Base-by-base conservation (phyloP, 2,113 vertebrate genomes). In the Puntigrus tetrazona region DNA sequence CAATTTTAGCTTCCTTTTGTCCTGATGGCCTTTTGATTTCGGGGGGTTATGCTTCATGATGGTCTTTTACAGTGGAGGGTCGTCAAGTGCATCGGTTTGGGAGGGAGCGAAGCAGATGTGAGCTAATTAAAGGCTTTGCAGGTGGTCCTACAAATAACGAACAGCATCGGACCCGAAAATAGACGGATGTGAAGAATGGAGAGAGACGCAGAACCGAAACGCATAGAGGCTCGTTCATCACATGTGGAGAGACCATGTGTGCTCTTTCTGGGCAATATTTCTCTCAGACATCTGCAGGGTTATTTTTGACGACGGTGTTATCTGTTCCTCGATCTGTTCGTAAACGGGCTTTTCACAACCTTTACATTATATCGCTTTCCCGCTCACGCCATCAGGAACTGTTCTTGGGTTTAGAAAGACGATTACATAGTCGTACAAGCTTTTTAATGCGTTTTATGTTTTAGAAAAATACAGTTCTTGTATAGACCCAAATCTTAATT, bases 111-210 rank as follows among this genome's bases (percentile, higher is more conserved):
- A 92, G 90, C 94, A 94, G 94, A 94, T 94, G 93, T 92, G 90
- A 90, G 90, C 87, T 93, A 94, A 93, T 93, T 93, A 92, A 90
- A 91, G 91, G 92, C 93, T 94, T 92, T 93, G 93, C 93, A 94
- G 93, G 94, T 94, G 92, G 93, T 94, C 81, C 88, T 27, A 81
- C 43, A 34, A 50, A 67, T 47, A 55, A 81, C 86, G 86, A 92
- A 91, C 87, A 91, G 86, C 85, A 59, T 81, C 22, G 70, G 67
- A 43, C 90, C 90, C 91, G 87, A 90, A 93, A 94, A 94, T 86
- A 72, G 88, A 89, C 83, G 84, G 88, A 80, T 83, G 43, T 87
- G 67, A 75, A 84, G 63, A 65, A 72, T 59, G 43, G 61, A 83
- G 29, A 87, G 57, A 22, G 27, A 72, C 27, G 20, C 47, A 81